Base-by-base conservation (phyloP, 37 sponge, comb jelly and placozoan species). In the Beroe ovata region DNA sequence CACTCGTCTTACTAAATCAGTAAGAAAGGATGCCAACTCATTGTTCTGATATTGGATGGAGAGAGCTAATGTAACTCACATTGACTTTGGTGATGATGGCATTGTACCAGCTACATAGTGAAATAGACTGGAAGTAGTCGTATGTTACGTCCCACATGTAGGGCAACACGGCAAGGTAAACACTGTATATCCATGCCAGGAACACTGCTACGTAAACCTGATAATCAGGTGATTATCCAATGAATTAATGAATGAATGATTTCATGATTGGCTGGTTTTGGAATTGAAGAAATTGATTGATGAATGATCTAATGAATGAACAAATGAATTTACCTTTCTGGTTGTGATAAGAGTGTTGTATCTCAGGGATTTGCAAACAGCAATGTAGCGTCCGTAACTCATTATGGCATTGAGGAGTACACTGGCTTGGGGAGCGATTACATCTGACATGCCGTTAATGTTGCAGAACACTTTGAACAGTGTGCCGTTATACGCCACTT, bases 121-220 rank as follows among this genome's bases (percentile, higher is more conserved):
- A 69, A 8, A 69, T 69, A 28, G 71, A 69, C 3, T 34, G 38
- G 38, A 69, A 35, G 20, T 35, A 69, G 71, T 29, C 38, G 38
- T 69, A 69, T 1, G 36, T 35, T 14, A 69, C 71, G 36, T 34
- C 38, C 71, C 71, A 69, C 71, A 69, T 69, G 71, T 69, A 69
- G 19, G 71, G 71, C 8, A 69, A 38, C 6, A 69, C 38, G 8
- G 71, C 71, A 34, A 69, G 36, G 38, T 69, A 69, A 1, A 69
- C 71, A 34, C 71, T 69, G 38, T 69, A 69, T 14, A 14, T 21
- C 71, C 71, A 69, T 14, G 71, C 71, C 19, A 69, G 1, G 6
- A 16, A 3, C 36, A 69, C 71, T 36, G 71, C 71, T 29, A 69
- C 32, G 38, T 69, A 69, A 21, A 69, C 25, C 71, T 69, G 36